phyloP scores from a whole-genome alignment of 2,113 vertebrate species.

The Cochlearius cochlearius region DNA sequence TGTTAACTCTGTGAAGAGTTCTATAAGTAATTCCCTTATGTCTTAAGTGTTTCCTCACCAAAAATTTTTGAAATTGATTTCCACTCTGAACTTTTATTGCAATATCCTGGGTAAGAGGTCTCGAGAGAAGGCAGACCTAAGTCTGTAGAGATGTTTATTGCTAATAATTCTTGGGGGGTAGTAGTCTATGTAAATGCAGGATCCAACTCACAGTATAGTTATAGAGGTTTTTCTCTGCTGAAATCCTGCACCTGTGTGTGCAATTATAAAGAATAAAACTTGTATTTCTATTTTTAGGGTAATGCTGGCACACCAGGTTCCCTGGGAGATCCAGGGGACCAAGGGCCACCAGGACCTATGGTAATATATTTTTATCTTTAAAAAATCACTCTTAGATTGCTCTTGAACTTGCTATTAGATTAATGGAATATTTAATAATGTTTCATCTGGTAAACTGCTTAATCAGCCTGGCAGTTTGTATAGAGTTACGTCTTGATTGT shows the following conservation, averaged over 20 bases:
- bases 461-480: not conserved
- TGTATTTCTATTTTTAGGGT: constrained; percentile 74
- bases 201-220: not conserved
- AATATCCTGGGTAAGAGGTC: not conserved
- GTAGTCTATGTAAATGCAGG: not conserved
- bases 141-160: not conserved
- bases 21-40: not conserved
- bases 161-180: not conserved
- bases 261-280: not conserved
- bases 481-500: not conserved
- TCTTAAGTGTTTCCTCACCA: not conserved
- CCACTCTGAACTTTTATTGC: not conserved
- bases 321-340: constrained; percentile 73
- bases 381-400: not conserved
- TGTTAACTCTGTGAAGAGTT: not conserved
- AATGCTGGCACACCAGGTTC: constrained; percentile 75
- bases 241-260: not conserved
- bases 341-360: constrained; percentile 76
- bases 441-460: not conserved
- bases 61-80: not conserved
- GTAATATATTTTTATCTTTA: constrained; percentile 56
- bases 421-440: not conserved
- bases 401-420: not conserved
- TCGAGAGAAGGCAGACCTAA: not conserved
- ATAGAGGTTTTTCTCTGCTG: not conserved